Evolutionary conservation across 2,888 invertebrate genomes (phyloP).

Genomic region (Orchesellides sinensis): DNA sequence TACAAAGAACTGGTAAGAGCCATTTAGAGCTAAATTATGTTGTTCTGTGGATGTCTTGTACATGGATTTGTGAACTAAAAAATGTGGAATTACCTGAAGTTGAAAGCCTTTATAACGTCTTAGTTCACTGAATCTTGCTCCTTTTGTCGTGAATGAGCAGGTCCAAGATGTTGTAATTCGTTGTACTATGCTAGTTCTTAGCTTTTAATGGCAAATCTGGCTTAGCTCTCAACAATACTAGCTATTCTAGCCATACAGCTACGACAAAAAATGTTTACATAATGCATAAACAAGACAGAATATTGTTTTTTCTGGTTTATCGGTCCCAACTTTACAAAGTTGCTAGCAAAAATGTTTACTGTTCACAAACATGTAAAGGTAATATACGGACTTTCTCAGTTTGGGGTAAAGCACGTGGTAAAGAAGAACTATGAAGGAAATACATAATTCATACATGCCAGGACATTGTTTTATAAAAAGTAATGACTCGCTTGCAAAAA

Average conservation of each 20-base stretch:
- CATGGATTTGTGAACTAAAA: slow-evolving; percentile 27
- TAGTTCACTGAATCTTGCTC: neutral
- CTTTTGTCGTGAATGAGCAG: no score
- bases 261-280: no score
- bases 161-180: no score
- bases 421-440: neutral
- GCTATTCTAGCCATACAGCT: no score
- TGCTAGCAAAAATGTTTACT: no score
- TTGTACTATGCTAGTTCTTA: neutral
- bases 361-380: no score
- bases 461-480: slow-evolving; percentile 7
- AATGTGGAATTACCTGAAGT: slow-evolving; percentile 34
- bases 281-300: no score
- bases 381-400: neutral
- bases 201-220: no score
- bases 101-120: slow-evolving; percentile 28
- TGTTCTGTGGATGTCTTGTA: slow-evolving; percentile 20
- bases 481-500: slow-evolving; percentile 16
- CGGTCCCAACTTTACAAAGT: no score
- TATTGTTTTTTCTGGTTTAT: no score
- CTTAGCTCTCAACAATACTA: no score
- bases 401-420: slow-evolving; percentile 1
- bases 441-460: slow-evolving; percentile 18
- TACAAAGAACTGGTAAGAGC: slow-evolving; percentile 10
- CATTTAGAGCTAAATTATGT: slow-evolving; percentile 30